Evolutionary conservation across 1,140 invertebrate species (phyloP).

Genomic region (Planococcus citri): DNA sequence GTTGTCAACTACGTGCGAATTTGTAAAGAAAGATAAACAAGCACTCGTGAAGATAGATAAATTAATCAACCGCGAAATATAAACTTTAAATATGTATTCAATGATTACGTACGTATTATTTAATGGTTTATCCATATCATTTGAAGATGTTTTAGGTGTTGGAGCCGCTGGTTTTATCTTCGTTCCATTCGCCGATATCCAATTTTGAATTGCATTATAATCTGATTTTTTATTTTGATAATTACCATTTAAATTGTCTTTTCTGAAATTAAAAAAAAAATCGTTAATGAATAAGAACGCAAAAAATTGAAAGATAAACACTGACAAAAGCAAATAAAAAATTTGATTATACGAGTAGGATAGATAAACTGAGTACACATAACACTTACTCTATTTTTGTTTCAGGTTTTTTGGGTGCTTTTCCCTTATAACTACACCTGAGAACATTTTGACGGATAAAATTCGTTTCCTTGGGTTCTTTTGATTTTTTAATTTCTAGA

Average conservation of each 20-base stretch:
- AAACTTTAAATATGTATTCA: not conserved
- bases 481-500: not conserved
- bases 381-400: not conserved
- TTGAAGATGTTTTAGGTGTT: not conserved
- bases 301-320: too few relatives aligned
- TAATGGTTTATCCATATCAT: not conserved
- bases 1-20: too few relatives aligned
- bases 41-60: not conserved
- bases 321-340: too few relatives aligned
- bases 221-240: not conserved
- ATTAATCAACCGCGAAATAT: not conserved
- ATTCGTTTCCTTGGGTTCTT: not conserved
- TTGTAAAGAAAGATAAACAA: not conserved
- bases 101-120: not conserved
- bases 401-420: not conserved
- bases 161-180: not conserved
- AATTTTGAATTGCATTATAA: not conserved
- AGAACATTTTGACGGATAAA: slow-evolving; percentile 9
- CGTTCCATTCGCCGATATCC: not conserved
- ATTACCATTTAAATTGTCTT: not conserved
- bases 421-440: not conserved
- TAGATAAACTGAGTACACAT: too few relatives aligned
- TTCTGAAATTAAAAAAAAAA: not conserved
- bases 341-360: too few relatives aligned
- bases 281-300: too few relatives aligned